Conservation (phyloP, 2,113 vertebrate genomes). For the Psophia crepitans region DNA sequence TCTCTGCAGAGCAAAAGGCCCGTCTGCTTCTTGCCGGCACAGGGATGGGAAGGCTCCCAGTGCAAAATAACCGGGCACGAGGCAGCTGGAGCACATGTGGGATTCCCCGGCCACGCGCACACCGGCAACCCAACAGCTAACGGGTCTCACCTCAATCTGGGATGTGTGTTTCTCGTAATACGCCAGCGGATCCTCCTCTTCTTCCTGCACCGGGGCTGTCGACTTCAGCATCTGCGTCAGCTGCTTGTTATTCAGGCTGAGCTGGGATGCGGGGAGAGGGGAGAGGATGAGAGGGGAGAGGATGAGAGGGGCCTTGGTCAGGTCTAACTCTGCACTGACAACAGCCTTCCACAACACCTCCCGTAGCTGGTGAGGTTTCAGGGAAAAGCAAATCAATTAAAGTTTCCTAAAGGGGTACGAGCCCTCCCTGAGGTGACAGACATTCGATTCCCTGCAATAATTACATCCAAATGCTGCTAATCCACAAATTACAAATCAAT, state of each 20-base stretch:
- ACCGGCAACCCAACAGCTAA: neutral
- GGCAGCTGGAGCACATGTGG: neutral
- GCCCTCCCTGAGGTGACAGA: neutral
- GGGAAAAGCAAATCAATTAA: slow-evolving; percentile 11
- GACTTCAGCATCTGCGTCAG: slow-evolving; percentile 94
- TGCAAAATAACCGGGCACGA: fast-evolving
- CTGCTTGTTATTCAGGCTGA: slow-evolving; percentile 93
- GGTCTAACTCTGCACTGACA: neutral
- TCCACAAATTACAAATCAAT: slow-evolving; percentile 58
- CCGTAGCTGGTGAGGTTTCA: neutral
- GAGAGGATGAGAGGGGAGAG: neutral
- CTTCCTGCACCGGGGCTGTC: slow-evolving; percentile 73
- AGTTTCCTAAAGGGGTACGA: neutral
- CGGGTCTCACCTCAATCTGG: slow-evolving; percentile 85
- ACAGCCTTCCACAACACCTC: neutral
- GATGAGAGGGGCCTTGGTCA: neutral
- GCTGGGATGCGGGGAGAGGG: slow-evolving; percentile 63
- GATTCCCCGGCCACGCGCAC: fast-evolving
- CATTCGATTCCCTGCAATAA: slow-evolving; percentile 47
- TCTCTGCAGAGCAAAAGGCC: neutral
- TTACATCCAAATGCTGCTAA: slow-evolving; percentile 60
- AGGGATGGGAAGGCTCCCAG: neutral
- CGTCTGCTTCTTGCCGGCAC: neutral
- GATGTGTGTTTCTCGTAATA: slow-evolving; percentile 88
- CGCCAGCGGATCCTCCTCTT: slow-evolving; percentile 90